phyloP scores from a whole-genome alignment of 1,140 invertebrate genomes.

The Drosophila hydei region DNA sequence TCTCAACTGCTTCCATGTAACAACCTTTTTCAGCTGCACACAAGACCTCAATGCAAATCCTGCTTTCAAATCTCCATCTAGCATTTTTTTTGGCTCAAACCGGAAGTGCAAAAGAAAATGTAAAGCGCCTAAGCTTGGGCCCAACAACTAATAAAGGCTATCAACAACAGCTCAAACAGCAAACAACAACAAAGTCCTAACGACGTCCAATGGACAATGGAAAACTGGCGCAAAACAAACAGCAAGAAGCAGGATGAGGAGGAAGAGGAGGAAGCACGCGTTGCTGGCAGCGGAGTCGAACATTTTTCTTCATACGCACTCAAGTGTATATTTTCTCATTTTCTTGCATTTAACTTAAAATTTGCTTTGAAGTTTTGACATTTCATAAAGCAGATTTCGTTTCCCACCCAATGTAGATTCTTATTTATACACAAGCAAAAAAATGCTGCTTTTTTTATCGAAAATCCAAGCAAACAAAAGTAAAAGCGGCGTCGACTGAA shows the following conservation, averaged over 20 bases:
- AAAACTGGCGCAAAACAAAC: constrained; percentile 49
- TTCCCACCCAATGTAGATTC: constrained; percentile 44
- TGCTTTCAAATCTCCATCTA: constrained; percentile 17
- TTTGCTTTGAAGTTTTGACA: constrained; percentile 83
- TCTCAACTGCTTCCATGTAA: neutral
- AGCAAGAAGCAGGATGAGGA: constrained; percentile 11
- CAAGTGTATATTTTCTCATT: constrained; percentile 83
- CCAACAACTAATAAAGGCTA: constrained; percentile 81
- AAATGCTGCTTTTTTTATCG: constrained; percentile 59
- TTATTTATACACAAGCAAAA: constrained; percentile 39
- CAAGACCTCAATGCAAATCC: constrained; percentile 29
- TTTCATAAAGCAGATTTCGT: constrained; percentile 79
- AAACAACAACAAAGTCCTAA: constrained; percentile 40
- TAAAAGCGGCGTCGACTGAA: constrained; percentile 67
- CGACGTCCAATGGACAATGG: constrained; percentile 51
- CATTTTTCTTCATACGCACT: constrained; percentile 69
- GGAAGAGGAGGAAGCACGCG: constrained; percentile 15
- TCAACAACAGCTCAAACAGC: constrained; percentile 80
- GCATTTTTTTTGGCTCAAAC: constrained; percentile 26
- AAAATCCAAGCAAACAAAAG: constrained; percentile 81
- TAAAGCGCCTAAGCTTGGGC: constrained; percentile 73
- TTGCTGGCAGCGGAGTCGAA: constrained; percentile 30
- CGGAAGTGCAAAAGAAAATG: constrained; percentile 54
- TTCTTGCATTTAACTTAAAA: constrained; percentile 79
- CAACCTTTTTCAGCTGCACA: constrained; percentile 56